Conservation (phyloP, 2,888 invertebrate species). For the Harpalus rubripes region DNA sequence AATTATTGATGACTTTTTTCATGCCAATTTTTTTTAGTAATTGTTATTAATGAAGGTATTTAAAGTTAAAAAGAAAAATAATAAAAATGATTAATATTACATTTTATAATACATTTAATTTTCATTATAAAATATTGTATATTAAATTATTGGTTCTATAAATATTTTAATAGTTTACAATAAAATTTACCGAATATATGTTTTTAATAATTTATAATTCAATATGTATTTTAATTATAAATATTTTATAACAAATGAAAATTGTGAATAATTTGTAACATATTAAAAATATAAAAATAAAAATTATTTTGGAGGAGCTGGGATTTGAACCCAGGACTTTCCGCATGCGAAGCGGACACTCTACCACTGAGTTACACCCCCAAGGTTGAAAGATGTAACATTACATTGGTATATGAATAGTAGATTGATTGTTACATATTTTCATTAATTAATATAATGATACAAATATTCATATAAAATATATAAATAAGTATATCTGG, state of each 20-base stretch:
- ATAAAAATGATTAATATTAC: conserved; percentile 22
- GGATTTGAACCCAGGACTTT: conserved; percentile 97
- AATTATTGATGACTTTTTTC: conserved; percentile 29
- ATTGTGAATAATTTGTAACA: not conserved
- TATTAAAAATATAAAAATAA: conserved; percentile 68
- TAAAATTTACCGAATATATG: no score
- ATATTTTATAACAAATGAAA: not conserved
- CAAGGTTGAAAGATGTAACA: conserved; percentile 72
- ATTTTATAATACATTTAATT: not conserved
- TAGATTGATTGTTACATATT: no score
- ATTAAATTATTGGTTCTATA: no score
- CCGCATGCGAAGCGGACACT: conserved; percentile 97
- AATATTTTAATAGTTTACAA: no score
- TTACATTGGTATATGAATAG: not conserved
- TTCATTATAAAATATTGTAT: not conserved
- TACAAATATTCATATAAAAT: not conserved
- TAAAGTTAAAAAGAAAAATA: not conserved
- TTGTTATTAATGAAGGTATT: conserved; percentile 26
- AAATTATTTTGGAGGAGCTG: conserved; percentile 86
- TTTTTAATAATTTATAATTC: no score
- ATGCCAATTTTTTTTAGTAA: conserved; percentile 10
- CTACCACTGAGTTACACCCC: conserved; percentile 94
- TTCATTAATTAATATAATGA: no score
- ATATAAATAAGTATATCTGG: not conserved
- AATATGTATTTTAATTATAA: not conserved